phyloP scores from a whole-genome alignment of 1,140 invertebrate genomes.

The Homalodisca vitripennis region DNA sequence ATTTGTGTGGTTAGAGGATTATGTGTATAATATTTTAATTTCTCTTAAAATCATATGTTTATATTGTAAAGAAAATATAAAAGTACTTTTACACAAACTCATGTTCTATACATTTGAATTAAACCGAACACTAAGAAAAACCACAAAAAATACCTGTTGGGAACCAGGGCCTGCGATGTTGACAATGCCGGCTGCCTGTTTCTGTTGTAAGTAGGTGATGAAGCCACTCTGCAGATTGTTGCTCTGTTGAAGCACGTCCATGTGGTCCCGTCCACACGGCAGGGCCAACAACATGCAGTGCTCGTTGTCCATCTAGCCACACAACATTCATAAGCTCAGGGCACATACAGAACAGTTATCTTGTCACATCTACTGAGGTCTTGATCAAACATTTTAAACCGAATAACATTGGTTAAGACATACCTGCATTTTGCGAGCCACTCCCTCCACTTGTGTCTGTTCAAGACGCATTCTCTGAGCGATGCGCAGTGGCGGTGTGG shows the following conservation, averaged over 20 bases:
- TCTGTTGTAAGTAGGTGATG: slow-evolving; percentile 93
- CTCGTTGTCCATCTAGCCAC: slow-evolving; percentile 82
- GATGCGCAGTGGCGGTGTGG: slow-evolving; percentile 83
- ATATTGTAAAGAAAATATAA: neutral
- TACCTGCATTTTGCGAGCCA: slow-evolving; percentile 95
- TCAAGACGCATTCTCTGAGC: slow-evolving; percentile 96
- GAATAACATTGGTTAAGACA: no score
- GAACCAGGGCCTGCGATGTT: slow-evolving; percentile 87
- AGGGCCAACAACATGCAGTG: slow-evolving; percentile 94
- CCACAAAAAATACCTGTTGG: slow-evolving; percentile 67
- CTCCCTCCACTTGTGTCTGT: slow-evolving; percentile 90
- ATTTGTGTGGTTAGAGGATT: no score
- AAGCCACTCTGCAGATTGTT: slow-evolving; percentile 88
- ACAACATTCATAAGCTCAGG: no score
- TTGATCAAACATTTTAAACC: no score
- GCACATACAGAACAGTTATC: no score
- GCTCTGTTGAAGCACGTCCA: slow-evolving; percentile 90
- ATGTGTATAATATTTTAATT: no score
- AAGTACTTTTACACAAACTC: neutral
- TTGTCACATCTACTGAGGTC: no score
- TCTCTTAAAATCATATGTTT: neutral
- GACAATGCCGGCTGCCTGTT: slow-evolving; percentile 97
- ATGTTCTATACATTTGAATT: neutral
- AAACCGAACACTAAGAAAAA: neutral
- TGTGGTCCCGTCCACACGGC: slow-evolving; percentile 90